Conservation (phyloP, 1,140 invertebrate genomes). For the Dendroctonus ponderosae region DNA sequence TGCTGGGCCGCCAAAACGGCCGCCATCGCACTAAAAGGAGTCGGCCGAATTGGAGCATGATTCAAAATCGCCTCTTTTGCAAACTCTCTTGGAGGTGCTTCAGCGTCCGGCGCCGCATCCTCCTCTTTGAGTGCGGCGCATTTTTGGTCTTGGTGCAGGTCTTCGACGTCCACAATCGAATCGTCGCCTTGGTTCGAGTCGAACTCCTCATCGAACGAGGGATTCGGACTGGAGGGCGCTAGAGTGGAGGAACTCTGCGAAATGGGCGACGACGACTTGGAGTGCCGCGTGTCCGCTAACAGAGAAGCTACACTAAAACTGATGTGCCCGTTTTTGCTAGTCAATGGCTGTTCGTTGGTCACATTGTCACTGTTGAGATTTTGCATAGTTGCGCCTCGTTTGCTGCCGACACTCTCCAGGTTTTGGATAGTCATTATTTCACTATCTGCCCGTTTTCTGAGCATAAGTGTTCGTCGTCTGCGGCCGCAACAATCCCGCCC, state of each 20-base stretch:
- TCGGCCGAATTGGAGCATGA: conserved; percentile 62
- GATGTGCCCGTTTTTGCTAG: conserved; percentile 54
- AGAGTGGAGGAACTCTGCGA: conserved; percentile 46
- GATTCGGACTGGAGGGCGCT: conserved; percentile 50
- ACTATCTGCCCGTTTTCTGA: conserved; percentile 45
- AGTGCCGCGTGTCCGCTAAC: conserved; percentile 62
- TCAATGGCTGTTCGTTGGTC: conserved; percentile 34
- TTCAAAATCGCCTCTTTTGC: conserved; percentile 43
- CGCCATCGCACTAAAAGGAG: conserved; percentile 65
- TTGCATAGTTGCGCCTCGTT: conserved; percentile 49
- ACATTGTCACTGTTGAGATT: conserved; percentile 54
- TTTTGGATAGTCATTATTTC: conserved; percentile 52
- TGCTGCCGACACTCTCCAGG: conserved; percentile 43
- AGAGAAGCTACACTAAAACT: conserved; percentile 70
- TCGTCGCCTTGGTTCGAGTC: conserved; percentile 66
- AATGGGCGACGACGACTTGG: conserved; percentile 45
- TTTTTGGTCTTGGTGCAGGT: conserved; percentile 58
- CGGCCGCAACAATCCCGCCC: background rate
- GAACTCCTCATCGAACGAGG: conserved; percentile 63
- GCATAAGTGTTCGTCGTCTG: conserved; percentile 37
- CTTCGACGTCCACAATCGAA: conserved; percentile 67
- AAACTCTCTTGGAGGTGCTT: conserved; percentile 40
- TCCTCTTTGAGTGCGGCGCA: conserved; percentile 37
- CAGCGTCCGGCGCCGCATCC: conserved; percentile 4
- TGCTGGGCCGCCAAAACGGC: conserved; percentile 53